Evolutionary conservation across 2,113 vertebrate species (phyloP).

Genomic region (Prionailurus viverrinus): DNA sequence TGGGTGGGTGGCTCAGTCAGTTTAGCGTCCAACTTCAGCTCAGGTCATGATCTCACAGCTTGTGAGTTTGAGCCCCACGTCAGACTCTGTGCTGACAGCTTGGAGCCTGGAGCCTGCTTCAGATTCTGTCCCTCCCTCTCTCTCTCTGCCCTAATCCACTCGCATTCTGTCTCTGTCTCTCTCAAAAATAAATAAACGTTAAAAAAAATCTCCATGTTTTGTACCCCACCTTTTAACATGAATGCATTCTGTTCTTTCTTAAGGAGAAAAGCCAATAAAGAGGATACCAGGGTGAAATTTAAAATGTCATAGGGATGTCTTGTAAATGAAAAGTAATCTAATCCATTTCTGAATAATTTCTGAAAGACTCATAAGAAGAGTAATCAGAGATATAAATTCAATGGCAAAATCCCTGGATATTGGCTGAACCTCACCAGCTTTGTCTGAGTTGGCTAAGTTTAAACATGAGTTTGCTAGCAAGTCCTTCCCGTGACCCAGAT

Average conservation of each 20-base stretch:
- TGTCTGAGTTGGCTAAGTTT: fast-evolving
- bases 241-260: background rate
- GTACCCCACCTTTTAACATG: background rate
- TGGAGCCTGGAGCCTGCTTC: no score
- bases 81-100: no score
- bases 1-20: no score
- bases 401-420: background rate
- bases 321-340: background rate
- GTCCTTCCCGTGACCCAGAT: background rate
- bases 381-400: fast-evolving
- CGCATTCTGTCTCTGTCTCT: no score
- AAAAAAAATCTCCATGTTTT: background rate
- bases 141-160: no score
- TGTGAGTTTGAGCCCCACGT: no score
- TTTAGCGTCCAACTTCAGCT: no score
- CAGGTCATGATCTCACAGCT: no score
- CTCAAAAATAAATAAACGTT: no score
- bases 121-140: no score
- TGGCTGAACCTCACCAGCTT: fast-evolving
- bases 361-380: background rate
- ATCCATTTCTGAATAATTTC: slow-evolving; percentile 5
- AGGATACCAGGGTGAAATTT: slow-evolving; percentile 25
- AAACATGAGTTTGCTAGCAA: background rate
- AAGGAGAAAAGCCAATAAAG: slow-evolving; percentile 17
- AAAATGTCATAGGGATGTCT: background rate